Percentiles rank a stretch among this genome's conserved stretches.
Evolutionary conservation across 2,888 invertebrate genomes (phyloP).

Genomic region (Microchrysa polita): DNA sequence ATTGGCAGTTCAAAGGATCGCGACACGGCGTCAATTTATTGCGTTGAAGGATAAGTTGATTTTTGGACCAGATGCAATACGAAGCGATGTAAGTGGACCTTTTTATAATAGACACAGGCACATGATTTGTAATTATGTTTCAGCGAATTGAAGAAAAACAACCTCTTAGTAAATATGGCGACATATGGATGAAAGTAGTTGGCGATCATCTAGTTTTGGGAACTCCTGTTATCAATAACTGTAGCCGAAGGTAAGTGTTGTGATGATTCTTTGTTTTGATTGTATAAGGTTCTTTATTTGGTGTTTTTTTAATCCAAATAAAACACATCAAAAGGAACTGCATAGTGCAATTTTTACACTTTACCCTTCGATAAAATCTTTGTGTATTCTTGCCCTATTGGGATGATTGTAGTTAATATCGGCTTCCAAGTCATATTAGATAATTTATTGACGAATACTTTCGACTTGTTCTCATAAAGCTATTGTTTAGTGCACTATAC

Average conservation of each 20-base stretch:
- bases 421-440: too few relatives aligned
- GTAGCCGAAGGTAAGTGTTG: conserved; percentile 50
- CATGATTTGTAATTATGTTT: conserved; percentile 3
- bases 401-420: too few relatives aligned
- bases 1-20: conserved; percentile 29
- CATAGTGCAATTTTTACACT: too few relatives aligned
- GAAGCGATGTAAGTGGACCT: conserved; percentile 43
- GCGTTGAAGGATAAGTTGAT: conserved; percentile 39
- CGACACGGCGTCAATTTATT: conserved; percentile 40
- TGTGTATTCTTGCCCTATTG: too few relatives aligned
- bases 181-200: conserved; percentile 49
- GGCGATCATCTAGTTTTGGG: conserved; percentile 51
- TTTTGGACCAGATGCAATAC: conserved; percentile 46
- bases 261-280: too few relatives aligned
- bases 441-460: too few relatives aligned
- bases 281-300: too few relatives aligned
- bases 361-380: too few relatives aligned
- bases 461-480: too few relatives aligned
- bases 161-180: conserved; percentile 51
- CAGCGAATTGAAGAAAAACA: conserved; percentile 49
- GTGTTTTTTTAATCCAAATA: too few relatives aligned
- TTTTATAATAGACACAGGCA: neutral
- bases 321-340: too few relatives aligned
- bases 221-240: conserved; percentile 51
- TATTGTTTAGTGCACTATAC: too few relatives aligned